Percentiles rank a stretch among this genome's conserved stretches.
phyloP scores from a whole-genome alignment of 2,797 vertebrate species.

The Sebastiscus albofasciatus region DNA sequence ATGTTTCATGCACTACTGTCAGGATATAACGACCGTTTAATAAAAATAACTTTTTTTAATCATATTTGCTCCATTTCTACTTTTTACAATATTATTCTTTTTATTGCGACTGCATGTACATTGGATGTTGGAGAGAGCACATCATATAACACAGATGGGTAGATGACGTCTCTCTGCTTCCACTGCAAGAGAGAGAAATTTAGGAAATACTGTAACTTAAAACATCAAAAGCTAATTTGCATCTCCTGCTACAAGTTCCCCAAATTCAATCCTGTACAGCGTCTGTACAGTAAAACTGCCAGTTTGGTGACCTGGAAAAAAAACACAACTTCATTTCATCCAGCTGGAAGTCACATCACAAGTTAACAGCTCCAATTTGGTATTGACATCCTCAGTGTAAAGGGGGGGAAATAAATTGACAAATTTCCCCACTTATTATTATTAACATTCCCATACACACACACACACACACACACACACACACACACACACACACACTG shows the following conservation, averaged over 20 bases:
- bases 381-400: constrained; percentile 60
- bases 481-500: constrained; percentile 52
- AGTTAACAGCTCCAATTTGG: constrained; percentile 55
- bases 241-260: constrained; percentile 18
- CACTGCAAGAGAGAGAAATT: background rate
- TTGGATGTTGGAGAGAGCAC: background rate
- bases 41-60: too few relatives aligned
- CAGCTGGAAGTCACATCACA: constrained; percentile 63
- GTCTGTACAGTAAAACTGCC: constrained; percentile 34
- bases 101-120: background rate
- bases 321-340: constrained; percentile 51
- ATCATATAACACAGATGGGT: background rate
- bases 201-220: constrained; percentile 21
- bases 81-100: too few relatives aligned
- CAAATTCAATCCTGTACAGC: constrained; percentile 41
- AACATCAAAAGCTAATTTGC: constrained; percentile 64
- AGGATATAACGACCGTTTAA: too few relatives aligned
- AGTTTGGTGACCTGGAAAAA: constrained; percentile 64
- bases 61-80: too few relatives aligned
- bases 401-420: constrained; percentile 63
- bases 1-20: accelerated
- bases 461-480: background rate
- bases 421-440: constrained; percentile 72
- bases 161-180: background rate
- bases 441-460: constrained; percentile 69